These are phyloP conservation scores for Nebria brevicollis DNA, from an alignment of 2,888 invertebrate genomes.

Conservation along the genomic window DNA sequence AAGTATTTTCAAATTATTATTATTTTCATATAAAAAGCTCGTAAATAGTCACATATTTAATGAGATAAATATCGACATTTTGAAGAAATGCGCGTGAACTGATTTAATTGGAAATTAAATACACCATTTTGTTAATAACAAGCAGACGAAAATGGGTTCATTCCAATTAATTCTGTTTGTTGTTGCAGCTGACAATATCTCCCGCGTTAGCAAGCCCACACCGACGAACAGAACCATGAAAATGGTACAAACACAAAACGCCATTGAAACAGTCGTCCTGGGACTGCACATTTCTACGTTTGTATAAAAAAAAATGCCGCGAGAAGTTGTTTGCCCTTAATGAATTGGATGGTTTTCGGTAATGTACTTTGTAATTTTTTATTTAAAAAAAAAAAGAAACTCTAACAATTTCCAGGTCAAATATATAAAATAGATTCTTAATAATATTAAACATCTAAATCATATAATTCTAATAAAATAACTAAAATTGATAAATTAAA, in stretches of 20 bases:
- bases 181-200: conserved; percentile 45
- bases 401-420: not conserved
- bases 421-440: too few relatives aligned
- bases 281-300: not conserved
- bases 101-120: conserved; percentile 19
- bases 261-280: not conserved
- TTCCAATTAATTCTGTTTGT: conserved; percentile 44
- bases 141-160: conserved; percentile 39
- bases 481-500: too few relatives aligned
- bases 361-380: not conserved
- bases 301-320: not conserved
- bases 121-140: conserved; percentile 43
- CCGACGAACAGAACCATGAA: not conserved
- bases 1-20: too few relatives aligned
- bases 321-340: conserved; percentile 33
- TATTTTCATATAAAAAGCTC: too few relatives aligned
- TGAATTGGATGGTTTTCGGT: conserved; percentile 31
- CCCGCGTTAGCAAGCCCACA: conserved; percentile 16
- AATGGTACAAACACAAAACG: not conserved
- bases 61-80: not conserved
- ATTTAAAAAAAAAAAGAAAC: not conserved
- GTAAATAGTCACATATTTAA: too few relatives aligned
- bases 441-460: too few relatives aligned
- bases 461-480: too few relatives aligned
- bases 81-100: conserved; percentile 1